Conservation (phyloP, 1,140 invertebrate genomes). For the Drosophila saltans region DNA sequence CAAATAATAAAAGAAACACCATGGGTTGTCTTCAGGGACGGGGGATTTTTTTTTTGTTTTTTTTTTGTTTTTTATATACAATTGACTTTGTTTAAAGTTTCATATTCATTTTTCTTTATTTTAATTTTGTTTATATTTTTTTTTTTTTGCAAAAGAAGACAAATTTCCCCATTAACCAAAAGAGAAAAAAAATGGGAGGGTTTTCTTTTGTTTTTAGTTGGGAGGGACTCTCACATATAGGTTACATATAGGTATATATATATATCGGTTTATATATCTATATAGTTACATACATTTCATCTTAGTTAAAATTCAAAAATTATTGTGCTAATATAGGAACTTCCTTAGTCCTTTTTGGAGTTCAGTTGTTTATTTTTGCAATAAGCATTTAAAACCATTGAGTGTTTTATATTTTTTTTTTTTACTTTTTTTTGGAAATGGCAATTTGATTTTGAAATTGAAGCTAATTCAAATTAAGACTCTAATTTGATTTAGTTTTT, state of each 20-base stretch:
- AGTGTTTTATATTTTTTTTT: constrained; percentile 23
- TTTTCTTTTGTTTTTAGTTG: constrained; percentile 3
- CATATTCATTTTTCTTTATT: constrained; percentile 32
- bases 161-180: constrained; percentile 37
- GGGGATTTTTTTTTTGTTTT: constrained; percentile 26
- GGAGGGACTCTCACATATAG: constrained; percentile 17
- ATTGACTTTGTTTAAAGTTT: constrained; percentile 48
- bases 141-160: constrained; percentile 36
- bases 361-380: constrained; percentile 26
- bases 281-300: constrained; percentile 33
- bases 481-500: no score
- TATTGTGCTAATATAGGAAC: constrained; percentile 77
- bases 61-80: constrained; percentile 45
- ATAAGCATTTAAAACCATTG: constrained; percentile 51
- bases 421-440: constrained; percentile 4
- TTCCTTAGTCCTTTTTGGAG: constrained; percentile 47
- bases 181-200: constrained; percentile 25
- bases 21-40: constrained; percentile 59
- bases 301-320: constrained; percentile 63
- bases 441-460: constrained; percentile 24
- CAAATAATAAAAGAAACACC: constrained; percentile 44
- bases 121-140: constrained; percentile 33
- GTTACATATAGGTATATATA: constrained; percentile 13
- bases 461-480: no score
- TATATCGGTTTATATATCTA: constrained; percentile 49